Conservation (phyloP, 2,797 vertebrate genomes). For the Poeciliopsis turneri region DNA sequence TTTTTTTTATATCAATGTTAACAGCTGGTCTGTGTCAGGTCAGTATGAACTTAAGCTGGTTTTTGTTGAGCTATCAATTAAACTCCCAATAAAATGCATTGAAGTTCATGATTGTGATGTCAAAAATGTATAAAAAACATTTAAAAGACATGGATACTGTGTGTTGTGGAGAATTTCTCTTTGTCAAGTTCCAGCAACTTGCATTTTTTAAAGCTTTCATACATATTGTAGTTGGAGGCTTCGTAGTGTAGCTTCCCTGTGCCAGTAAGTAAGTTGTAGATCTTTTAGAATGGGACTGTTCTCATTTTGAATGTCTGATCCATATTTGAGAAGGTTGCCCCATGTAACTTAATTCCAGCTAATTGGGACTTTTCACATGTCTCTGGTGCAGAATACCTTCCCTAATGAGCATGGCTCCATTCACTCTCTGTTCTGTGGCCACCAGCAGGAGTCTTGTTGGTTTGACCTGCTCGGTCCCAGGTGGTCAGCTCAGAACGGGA, state of each 20-base stretch:
- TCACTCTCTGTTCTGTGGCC: conserved; percentile 55
- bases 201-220: not conserved
- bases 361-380: conserved; percentile 79
- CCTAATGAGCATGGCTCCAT: conserved; percentile 67
- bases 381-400: conserved; percentile 54
- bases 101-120: not conserved
- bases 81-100: not conserved
- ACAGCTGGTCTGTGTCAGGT: not conserved
- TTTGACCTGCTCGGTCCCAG: conserved; percentile 63
- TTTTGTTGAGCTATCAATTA: not conserved
- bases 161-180: not conserved
- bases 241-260: not conserved
- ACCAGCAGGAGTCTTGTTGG: conserved; percentile 68
- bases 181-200: not conserved
- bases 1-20: not conserved
- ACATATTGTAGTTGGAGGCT: not conserved
- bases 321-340: conserved; percentile 59
- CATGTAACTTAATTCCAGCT: conserved; percentile 73
- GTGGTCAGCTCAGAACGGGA: conserved; percentile 72
- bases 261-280: conserved; percentile 37
- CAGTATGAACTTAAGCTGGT: not conserved
- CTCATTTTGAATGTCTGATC: conserved; percentile 54
- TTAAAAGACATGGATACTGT: not conserved
- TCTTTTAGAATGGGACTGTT: conserved; percentile 46
- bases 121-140: not conserved